Evolutionary conservation across 2,888 invertebrate species (phyloP), one percentile per base, ranked within the genome.

Genomic region (Ceriagrion tenellum): DNA sequence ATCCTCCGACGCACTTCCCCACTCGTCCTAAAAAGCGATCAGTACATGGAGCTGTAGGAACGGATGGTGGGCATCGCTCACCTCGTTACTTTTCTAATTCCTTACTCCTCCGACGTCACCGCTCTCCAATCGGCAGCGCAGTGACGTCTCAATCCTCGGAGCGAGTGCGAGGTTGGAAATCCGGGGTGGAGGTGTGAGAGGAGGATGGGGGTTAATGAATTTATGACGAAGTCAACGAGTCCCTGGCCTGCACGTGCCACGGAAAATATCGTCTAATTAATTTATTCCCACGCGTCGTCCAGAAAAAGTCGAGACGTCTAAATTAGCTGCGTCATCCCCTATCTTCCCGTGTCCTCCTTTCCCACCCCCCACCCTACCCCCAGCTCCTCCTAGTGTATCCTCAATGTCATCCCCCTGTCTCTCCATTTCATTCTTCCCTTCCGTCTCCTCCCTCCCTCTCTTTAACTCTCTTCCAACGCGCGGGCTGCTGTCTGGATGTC

Each of bases 181-280:
- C 47, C 2, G 8, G 47, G 93, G 93, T 3, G 12, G 3, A 2
- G 12, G 59, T 20, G 6, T 20, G 59, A 59, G 59, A 59, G 35
- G 91, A 81, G 35, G 2, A 10, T 35, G 69, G 74, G 47, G 47
- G 47, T 47, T 93, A 69, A 93, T 93, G 93, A 93, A 93, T 93
- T 93, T 93, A 93, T 74, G 93, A 69, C 56, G 69, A n/a, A 93
- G 93, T 47, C 69, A 93, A 93, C 93, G 35, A 69, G 93, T 47
- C 55, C 89, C 89, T 47, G 47, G 26, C 56, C 47, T 74, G 69
- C 93, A 47, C 40, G 93, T 93, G 47, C 63, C 63, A 40, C 69
- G 26, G 69, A 47, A 69, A 93, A 93, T 93, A 93, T 69, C 74
- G 69, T 47, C 93, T n/a, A 63, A 93, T 93, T 93, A 93, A 93